Percentiles rank a stretch among this genome's conserved stretches.
phyloP scores from a whole-genome alignment of 2,797 vertebrate species.

The Trachurus trachurus region DNA sequence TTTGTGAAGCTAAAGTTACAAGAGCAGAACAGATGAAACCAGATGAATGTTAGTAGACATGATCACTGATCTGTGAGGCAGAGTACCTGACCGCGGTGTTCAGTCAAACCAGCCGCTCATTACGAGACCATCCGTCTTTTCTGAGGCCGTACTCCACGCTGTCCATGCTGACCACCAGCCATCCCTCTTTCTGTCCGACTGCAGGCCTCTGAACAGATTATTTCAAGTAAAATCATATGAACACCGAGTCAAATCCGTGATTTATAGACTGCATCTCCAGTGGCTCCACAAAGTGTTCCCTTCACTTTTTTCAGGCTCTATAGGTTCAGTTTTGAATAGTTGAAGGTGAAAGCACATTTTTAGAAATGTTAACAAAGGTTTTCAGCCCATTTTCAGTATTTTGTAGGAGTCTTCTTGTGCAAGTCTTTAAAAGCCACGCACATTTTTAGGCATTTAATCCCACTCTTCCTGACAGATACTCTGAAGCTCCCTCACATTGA shows the following conservation, averaged over 20 bases:
- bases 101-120: conserved; percentile 50
- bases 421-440: not conserved
- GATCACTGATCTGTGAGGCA: conserved; percentile 65
- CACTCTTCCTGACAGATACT: not conserved
- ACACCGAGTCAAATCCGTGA: conserved; percentile 9
- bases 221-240: conserved; percentile 21
- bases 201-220: conserved; percentile 17
- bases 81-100: conserved; percentile 63
- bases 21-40: conserved; percentile 42
- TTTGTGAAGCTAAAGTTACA: conserved; percentile 54
- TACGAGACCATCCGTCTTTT: conserved; percentile 47
- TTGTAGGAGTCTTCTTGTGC: not conserved
- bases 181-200: conserved; percentile 22
- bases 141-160: conserved; percentile 21
- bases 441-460: not conserved
- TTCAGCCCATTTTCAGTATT: not conserved
- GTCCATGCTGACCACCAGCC: conserved; percentile 24
- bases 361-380: not conserved
- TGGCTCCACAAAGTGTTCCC: not conserved
- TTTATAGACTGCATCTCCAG: conserved; percentile 19
- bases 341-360: not conserved
- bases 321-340: not conserved
- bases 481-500: not conserved
- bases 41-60: conserved; percentile 64
- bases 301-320: not conserved